phyloP scores from a whole-genome alignment of 2,888 invertebrate genomes.

The Cremastinae sp. region DNA sequence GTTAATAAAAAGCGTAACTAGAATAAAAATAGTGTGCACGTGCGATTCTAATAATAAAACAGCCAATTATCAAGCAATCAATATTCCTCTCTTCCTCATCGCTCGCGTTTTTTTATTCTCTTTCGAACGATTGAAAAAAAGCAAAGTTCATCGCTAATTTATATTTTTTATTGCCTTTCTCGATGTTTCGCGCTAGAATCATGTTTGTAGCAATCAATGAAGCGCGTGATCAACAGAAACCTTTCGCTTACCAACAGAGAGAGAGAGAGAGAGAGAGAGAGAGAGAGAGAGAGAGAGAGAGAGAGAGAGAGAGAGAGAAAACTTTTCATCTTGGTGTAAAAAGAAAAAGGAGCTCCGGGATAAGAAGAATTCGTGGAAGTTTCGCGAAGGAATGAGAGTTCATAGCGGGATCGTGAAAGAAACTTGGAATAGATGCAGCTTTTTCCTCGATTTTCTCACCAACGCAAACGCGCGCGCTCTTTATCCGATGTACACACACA shows the following conservation, averaged over 20 bases:
- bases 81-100: too few relatives aligned
- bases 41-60: too few relatives aligned
- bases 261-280: not conserved
- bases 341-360: not conserved
- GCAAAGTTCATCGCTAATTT: too few relatives aligned
- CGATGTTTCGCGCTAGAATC: not conserved
- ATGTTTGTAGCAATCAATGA: constrained; percentile 3
- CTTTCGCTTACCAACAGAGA: not conserved
- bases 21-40: too few relatives aligned
- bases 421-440: constrained; percentile 12
- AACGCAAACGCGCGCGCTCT: not conserved
- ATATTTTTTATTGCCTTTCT: not conserved
- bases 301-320: not conserved
- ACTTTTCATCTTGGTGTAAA: not conserved
- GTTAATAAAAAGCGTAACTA: too few relatives aligned
- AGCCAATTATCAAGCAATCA: too few relatives aligned
- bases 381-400: constrained; percentile 19
- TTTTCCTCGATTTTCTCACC: constrained; percentile 9
- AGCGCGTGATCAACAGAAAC: constrained; percentile 6
- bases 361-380: constrained; percentile 7
- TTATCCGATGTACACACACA: not conserved
- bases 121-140: not conserved
- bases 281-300: not conserved
- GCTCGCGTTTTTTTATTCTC: not conserved
- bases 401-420: not conserved